Evolutionary conservation across 1,140 invertebrate species (phyloP).

Genomic region (Manduca sexta): DNA sequence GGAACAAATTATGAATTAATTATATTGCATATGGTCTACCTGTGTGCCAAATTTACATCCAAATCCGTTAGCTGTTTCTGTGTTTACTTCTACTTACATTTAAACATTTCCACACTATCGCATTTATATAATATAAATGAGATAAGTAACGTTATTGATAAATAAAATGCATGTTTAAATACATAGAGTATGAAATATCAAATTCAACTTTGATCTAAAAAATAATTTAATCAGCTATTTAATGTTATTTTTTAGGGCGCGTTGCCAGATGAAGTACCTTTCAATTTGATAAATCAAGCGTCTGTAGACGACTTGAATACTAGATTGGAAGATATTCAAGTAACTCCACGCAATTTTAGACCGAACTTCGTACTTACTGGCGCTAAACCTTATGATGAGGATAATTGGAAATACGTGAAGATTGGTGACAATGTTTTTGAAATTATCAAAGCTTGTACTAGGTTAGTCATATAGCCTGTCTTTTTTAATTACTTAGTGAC

Average conservation of each 20-base stretch:
- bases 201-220: too few relatives aligned
- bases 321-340: constrained; percentile 52
- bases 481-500: background rate
- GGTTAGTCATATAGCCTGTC: constrained; percentile 36
- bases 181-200: too few relatives aligned
- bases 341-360: constrained; percentile 75
- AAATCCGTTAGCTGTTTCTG: too few relatives aligned
- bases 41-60: too few relatives aligned
- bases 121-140: too few relatives aligned
- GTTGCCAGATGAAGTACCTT: constrained; percentile 75
- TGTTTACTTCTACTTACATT: too few relatives aligned
- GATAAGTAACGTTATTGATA: too few relatives aligned
- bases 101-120: too few relatives aligned
- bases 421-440: constrained; percentile 77
- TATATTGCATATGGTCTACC: too few relatives aligned
- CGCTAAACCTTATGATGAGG: constrained; percentile 77
- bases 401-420: constrained; percentile 80
- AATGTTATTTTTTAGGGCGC: constrained; percentile 66
- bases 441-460: constrained; percentile 78
- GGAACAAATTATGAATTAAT: too few relatives aligned
- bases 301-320: constrained; percentile 78
- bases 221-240: too few relatives aligned
- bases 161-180: too few relatives aligned
- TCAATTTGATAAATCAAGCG: constrained; percentile 76
- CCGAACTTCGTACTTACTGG: constrained; percentile 81